Base-by-base conservation (phyloP, 2,113 vertebrate genomes). In the Clinocottus analis region DNA sequence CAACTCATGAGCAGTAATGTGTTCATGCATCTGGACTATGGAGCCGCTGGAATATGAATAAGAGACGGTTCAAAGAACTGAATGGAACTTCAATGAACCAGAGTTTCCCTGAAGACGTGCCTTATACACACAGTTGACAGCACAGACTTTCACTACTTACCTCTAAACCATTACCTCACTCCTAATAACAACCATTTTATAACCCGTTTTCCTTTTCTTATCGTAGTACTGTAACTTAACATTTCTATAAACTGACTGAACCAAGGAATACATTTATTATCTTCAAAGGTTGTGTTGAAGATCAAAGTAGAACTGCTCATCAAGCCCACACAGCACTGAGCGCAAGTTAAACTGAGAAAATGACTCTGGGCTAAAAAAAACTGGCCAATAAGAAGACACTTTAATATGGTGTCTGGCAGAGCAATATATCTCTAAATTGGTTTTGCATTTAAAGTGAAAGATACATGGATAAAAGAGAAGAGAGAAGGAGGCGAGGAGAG, bases 371-470 rank as follows among this genome's bases (percentile, higher is more conserved):
- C 66, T 58, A 77, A 70, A 33, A 77, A 70, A 33, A 80, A 79
- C 29, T 29, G 47, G 17, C 43, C 41, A 55, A 37, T 78, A 65
- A 79, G 39, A 86, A 72, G 81, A 68, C 64, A 63, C 61, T 85
- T 83, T 87, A 88, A 88, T 81, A 73, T 37, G 25, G 64, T 71
- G 35, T 76, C 65, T 77, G 60, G 66, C 51, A 60, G 25, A 82
- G 70, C 62, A 84, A 82, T 79, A 77, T 76, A 79, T 77, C 55
- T 60, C 65, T 79, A 73, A 80, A 84, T 83, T 80, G 71, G 66
- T 72, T 89, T 87, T 81, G 72, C 77, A 88, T 89, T 91, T 78
- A 72, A 90, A 87, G 58, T 9, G 49, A 79, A 77, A 80, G 67
- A 72, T 68, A 82, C 68, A 35, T 71, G 45, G 61, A 71, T 81